Percentiles rank a stretch among this genome's conserved stretches.
phyloP scores from a whole-genome alignment of 1,140 invertebrate species.

The Tetragnatha versicolor region DNA sequence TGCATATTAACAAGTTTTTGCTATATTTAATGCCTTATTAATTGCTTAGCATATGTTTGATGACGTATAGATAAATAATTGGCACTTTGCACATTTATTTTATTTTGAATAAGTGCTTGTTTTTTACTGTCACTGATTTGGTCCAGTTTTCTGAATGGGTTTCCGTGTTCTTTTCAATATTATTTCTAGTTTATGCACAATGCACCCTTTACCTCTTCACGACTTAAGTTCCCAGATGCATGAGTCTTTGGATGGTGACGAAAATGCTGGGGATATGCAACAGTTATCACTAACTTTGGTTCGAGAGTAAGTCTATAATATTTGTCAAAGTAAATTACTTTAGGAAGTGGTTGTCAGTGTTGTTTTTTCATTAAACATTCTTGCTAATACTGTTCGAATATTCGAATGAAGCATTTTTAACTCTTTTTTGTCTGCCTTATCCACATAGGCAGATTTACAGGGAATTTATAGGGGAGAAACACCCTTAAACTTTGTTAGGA shows the following conservation, averaged over 20 bases:
- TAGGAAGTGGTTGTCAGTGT: neutral
- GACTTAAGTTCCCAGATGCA: conserved; percentile 51
- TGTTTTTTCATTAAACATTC: neutral
- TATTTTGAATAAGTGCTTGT: neutral
- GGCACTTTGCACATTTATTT: conserved; percentile 7
- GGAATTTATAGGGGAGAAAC: too few species aligned
- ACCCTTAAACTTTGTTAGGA: too few species aligned
- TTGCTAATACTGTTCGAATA: neutral
- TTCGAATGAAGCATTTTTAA: too few species aligned
- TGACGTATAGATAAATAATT: too few species aligned
- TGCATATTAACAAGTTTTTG: too few species aligned
- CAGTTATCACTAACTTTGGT: conserved; percentile 42
- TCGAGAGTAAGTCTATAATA: conserved; percentile 31
- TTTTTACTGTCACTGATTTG: neutral
- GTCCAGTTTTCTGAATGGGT: neutral
- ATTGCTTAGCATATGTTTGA: too few species aligned
- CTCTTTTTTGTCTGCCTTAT: too few species aligned
- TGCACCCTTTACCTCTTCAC: conserved; percentile 51
- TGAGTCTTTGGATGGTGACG: conserved; percentile 44
- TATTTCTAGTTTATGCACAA: conserved; percentile 53
- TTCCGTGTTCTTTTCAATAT: conserved; percentile 22
- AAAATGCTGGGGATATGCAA: conserved; percentile 36
- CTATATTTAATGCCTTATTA: too few species aligned
- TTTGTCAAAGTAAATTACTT: neutral
- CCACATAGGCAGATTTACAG: too few species aligned